Conservation (phyloP, 2,797 vertebrate genomes). For the Orestias chungarensis region DNA sequence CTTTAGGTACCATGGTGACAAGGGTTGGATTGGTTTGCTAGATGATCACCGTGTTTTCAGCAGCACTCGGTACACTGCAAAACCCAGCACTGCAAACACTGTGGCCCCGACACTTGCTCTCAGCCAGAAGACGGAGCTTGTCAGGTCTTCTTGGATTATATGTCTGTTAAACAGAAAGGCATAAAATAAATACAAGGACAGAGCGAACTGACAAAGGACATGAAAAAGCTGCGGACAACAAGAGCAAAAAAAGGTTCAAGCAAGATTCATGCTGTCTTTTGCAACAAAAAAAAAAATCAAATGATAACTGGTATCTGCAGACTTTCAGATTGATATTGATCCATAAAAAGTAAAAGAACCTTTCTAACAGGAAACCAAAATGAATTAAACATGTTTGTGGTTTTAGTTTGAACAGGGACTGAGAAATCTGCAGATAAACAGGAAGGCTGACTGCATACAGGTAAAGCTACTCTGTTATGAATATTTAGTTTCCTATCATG, state of each 20-base stretch:
- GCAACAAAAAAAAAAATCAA: background rate
- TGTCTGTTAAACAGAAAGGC: constrained; percentile 78
- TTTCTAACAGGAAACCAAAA: background rate
- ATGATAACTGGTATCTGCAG: background rate
- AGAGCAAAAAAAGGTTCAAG: background rate
- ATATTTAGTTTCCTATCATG: background rate
- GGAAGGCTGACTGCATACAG: background rate
- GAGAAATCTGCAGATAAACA: background rate
- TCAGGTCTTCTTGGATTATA: constrained; percentile 89
- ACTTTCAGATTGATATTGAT: background rate
- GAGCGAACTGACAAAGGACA: background rate
- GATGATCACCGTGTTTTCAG: constrained; percentile 88
- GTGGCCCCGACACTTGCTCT: constrained; percentile 92
- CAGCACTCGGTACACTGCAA: constrained; percentile 93
- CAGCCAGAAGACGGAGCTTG: constrained; percentile 93
- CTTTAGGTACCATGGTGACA: constrained; percentile 4
- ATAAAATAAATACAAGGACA: constrained; percentile 10
- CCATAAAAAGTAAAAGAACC: background rate
- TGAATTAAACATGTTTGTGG: background rate
- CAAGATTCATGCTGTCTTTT: background rate
- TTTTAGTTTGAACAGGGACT: background rate
- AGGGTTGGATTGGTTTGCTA: background rate
- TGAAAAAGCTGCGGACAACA: background rate
- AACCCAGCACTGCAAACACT: constrained; percentile 91
- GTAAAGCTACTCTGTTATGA: background rate